Conservation (phyloP, 2,888 invertebrate genomes). For the Hermaeophaga mercurialis region DNA sequence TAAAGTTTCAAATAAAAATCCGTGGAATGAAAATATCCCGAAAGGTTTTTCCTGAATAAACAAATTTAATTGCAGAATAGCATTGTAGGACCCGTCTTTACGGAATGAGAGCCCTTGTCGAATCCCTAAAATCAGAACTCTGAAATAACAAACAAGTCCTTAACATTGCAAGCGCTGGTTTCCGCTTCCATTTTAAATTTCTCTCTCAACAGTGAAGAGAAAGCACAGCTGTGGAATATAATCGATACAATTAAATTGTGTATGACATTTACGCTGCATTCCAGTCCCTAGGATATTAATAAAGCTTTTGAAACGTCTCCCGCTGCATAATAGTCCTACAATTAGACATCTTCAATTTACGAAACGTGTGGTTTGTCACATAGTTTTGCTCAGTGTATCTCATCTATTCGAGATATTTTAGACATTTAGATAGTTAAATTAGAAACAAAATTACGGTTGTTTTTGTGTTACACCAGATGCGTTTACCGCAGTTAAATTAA, state of each 20-base stretch:
- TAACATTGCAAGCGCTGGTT: conserved; percentile 7
- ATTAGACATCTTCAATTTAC: conserved; percentile 9
- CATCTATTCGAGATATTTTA: background rate
- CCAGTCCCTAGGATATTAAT: conserved; percentile 11
- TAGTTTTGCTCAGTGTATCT: conserved; percentile 2
- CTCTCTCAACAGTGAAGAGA: background rate
- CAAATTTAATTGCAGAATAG: conserved; percentile 10
- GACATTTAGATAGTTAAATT: background rate
- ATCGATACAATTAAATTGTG: conserved; percentile 20
- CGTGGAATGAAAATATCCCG: background rate
- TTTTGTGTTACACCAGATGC: too few relatives aligned
- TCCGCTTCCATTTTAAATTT: conserved; percentile 3
- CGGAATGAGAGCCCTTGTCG: conserved; percentile 15
- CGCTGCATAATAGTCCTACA: conserved; percentile 8
- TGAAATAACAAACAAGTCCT: conserved; percentile 17
- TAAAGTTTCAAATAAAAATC: background rate
- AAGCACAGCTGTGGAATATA: background rate
- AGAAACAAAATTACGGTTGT: background rate
- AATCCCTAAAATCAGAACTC: conserved; percentile 16
- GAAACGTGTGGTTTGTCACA: background rate
- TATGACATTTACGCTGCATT: conserved; percentile 19
- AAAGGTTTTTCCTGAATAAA: conserved; percentile 1
- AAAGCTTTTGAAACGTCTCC: conserved; percentile 18
- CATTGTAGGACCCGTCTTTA: conserved; percentile 9
- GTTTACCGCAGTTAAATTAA: too few relatives aligned